These are phyloP conservation scores for Heloderma charlesbogerti DNA, from an alignment of 2,113 vertebrate species.

Conservation along the genomic window DNA sequence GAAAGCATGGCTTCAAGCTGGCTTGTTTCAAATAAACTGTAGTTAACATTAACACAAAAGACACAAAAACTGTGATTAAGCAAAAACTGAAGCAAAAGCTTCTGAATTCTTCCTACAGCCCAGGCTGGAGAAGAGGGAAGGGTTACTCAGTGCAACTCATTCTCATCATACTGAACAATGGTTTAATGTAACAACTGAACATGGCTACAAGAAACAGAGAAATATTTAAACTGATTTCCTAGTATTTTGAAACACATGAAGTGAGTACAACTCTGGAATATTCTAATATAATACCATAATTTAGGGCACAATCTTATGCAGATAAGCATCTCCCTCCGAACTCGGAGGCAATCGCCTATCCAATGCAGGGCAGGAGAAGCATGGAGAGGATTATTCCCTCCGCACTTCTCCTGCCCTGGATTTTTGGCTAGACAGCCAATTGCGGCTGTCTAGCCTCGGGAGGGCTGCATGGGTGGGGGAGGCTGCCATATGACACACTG, in stretches of 20 bases:
- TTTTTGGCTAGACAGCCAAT: too few relatives aligned
- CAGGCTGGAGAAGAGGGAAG: background rate
- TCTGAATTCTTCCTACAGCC: background rate
- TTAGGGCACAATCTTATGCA: too few relatives aligned
- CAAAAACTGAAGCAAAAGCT: background rate
- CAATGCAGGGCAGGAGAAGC: too few relatives aligned
- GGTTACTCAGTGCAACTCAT: background rate
- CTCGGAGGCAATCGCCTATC: too few relatives aligned
- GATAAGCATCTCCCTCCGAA: too few relatives aligned
- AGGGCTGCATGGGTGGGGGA: too few relatives aligned
- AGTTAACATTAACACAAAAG: background rate
- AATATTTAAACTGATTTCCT: background rate
- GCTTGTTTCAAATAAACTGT: background rate
- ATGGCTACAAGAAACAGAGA: background rate
- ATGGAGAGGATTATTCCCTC: too few relatives aligned
- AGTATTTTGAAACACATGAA: background rate
- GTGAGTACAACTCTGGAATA: background rate
- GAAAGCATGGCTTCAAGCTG: background rate
- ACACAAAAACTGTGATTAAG: background rate
- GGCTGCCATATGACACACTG: too few relatives aligned
- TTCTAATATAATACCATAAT: background rate
- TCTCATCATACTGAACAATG: background rate
- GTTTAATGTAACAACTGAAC: background rate
- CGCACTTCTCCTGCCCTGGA: too few relatives aligned
- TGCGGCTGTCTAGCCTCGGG: too few relatives aligned